These are phyloP conservation scores for Psilanteris sp. DNA, from an alignment of 1,140 invertebrate species.

Conservation along the genomic window DNA sequence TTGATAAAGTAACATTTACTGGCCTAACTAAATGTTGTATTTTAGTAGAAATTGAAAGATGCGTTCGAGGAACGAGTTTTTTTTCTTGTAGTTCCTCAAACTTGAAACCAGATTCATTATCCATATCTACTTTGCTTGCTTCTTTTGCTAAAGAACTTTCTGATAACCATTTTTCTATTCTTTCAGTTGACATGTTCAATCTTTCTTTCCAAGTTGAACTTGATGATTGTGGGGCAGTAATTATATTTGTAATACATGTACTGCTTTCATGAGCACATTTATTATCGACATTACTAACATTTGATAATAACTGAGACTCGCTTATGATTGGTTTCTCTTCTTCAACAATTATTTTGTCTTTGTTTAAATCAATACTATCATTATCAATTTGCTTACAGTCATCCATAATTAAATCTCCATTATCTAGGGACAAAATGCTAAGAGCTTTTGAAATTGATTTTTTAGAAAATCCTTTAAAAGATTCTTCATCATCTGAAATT, in stretches of 20 bases:
- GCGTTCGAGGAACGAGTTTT: constrained; percentile 64
- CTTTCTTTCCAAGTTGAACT: constrained; percentile 81
- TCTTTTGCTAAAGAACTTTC: constrained; percentile 82
- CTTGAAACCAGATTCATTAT: constrained; percentile 71
- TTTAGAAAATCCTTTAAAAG: constrained; percentile 79
- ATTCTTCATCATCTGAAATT: constrained; percentile 79
- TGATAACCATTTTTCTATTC: constrained; percentile 86
- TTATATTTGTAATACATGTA: constrained; percentile 63
- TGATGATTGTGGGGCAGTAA: constrained; percentile 69
- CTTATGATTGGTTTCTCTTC: neutral
- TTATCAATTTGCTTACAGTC: too few relatives aligned
- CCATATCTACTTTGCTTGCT: constrained; percentile 80
- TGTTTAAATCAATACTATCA: constrained; percentile 11
- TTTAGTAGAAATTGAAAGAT: constrained; percentile 76
- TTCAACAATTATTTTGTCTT: neutral
- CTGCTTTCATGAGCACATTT: constrained; percentile 65
- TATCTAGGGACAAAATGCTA: constrained; percentile 35
- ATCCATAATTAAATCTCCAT: constrained; percentile 5
- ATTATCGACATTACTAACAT: constrained; percentile 34
- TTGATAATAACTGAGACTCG: constrained; percentile 17
- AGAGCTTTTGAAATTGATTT: constrained; percentile 73
- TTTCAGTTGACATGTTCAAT: constrained; percentile 86
- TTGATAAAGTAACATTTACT: constrained; percentile 77
- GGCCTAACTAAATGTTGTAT: constrained; percentile 78
- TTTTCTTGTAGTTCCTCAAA: constrained; percentile 68